These are phyloP conservation scores for Xanthorhoe designata DNA, from an alignment of 2,888 invertebrate species.

Conservation along the genomic window DNA sequence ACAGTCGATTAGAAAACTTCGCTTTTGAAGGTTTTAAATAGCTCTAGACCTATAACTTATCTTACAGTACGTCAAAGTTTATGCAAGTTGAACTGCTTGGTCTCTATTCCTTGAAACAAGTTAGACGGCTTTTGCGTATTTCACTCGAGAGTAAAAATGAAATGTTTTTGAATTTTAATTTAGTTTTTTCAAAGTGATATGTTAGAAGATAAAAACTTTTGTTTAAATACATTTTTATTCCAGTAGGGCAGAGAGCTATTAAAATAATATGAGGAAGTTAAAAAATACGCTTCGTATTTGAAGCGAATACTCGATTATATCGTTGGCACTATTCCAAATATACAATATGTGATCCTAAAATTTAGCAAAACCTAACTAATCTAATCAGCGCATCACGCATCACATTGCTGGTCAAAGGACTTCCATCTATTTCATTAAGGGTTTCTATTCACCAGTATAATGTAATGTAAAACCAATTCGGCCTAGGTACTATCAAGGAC, in stretches of 20 bases:
- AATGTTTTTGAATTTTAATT: conserved; percentile 6
- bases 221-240: neutral
- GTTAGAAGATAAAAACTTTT: neutral
- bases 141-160: conserved; percentile 22
- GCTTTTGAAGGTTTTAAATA: neutral
- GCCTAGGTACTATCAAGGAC: too few species aligned
- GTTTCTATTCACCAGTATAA: too few species aligned
- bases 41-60: conserved; percentile 2
- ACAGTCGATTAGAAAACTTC: neutral
- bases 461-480: too few species aligned
- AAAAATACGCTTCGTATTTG: conserved; percentile 7
- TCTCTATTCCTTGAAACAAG: conserved; percentile 29
- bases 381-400: neutral
- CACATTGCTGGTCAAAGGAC: neutral
- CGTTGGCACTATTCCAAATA: neutral
- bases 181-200: neutral
- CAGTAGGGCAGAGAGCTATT: neutral
- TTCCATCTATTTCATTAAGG: too few species aligned
- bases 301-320: neutral
- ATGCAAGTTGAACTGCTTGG: conserved; percentile 23
- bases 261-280: neutral
- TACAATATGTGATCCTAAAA: neutral
- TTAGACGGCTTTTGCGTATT: conserved; percentile 13
- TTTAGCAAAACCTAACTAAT: neutral
- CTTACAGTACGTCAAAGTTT: conserved; percentile 20